Base-by-base conservation (phyloP, 2,797 vertebrate species). In the Ctenosaura bakeri region DNA sequence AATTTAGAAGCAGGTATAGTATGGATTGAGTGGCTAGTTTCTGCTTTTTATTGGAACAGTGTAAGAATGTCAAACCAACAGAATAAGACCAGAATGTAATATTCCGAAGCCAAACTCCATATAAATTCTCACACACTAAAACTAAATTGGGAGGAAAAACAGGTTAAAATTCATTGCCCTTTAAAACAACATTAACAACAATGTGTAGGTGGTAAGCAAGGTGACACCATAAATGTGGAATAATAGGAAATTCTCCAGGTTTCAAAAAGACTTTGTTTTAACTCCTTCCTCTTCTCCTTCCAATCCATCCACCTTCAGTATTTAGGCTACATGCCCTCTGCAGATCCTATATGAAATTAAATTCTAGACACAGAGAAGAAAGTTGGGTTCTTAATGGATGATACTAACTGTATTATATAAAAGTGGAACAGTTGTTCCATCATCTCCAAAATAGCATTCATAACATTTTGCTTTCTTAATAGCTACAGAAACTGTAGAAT, bases 61-160 rank as follows among this genome's bases (percentile, higher is more conserved):
- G 76, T 88, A 59, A 87, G 20, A 24, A 85, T 71, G 78, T 4
- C 26, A 26, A 77, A 74, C 77, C 2, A 64, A 3, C 56, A 69
- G 69, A 42, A 69, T 90, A 54, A 87, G 18, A 35, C 78, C 89
- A 88, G 35, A 20, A 32, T 82, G 64, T 4, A 64, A 87, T 46
- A 83, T 92, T 50, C 20, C 54, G 22, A 22, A 32, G 35, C 80
- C 66, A 82, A 73, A 89, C 54, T 18, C n/a, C 16, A 16, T 74
- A 76, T 32, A 77, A 12, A n/a, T 87, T 91, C 26, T 62, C 50
- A 88, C 78, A 46, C 56, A 35, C 42, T 69, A 20, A 90, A 90
- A 88, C 91, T 84, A 64, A 87, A 74, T 89, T 87, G 92, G 93
- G 82, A 52, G 42, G 56, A 6, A n/a, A 52, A 5, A 88, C 90